These are phyloP conservation scores for Drosophila arawakana DNA, from an alignment of 1,140 invertebrate genomes.

Conservation along the genomic window DNA sequence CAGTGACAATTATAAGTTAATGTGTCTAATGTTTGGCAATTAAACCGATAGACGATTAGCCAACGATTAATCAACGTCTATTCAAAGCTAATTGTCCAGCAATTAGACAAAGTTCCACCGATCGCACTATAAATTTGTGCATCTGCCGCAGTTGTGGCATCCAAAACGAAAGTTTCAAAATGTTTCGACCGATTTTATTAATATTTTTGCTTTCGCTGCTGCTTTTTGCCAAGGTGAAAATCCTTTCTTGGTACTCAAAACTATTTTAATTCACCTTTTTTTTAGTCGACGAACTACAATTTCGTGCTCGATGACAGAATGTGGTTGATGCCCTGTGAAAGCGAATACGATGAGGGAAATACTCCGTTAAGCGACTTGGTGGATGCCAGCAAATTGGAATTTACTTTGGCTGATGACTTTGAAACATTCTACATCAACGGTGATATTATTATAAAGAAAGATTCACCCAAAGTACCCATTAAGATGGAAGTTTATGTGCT, in stretches of 20 bases:
- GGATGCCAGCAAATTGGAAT: constrained; percentile 29
- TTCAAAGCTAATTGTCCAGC: constrained; percentile 48
- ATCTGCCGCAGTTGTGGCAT: constrained; percentile 10
- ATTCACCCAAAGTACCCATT: constrained; percentile 20
- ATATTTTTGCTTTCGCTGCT: constrained; percentile 12
- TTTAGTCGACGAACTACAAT: constrained; percentile 42
- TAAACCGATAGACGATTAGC: constrained; percentile 39
- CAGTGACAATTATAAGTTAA: constrained; percentile 52
- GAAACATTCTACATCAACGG: constrained; percentile 44
- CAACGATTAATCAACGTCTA: constrained; percentile 8
- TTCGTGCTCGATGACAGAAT: constrained; percentile 43
- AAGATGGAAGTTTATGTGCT: constrained; percentile 33
- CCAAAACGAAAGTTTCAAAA: constrained; percentile 3
- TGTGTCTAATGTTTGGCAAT: constrained; percentile 53
- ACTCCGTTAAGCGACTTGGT: constrained; percentile 20
- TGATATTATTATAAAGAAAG: constrained; percentile 26
- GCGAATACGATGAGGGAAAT: constrained; percentile 30
- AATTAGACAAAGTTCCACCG: constrained; percentile 26
- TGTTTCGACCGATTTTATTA: neutral
- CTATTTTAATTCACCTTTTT: neutral
- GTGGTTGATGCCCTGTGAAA: constrained; percentile 24
- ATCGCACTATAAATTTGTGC: constrained; percentile 35
- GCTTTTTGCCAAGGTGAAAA: constrained; percentile 13
- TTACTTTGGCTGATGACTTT: constrained; percentile 20
- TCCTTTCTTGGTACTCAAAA: neutral